These are phyloP conservation scores for Neogale vison DNA, from an alignment of 2,113 vertebrate genomes.

Conservation along the genomic window DNA sequence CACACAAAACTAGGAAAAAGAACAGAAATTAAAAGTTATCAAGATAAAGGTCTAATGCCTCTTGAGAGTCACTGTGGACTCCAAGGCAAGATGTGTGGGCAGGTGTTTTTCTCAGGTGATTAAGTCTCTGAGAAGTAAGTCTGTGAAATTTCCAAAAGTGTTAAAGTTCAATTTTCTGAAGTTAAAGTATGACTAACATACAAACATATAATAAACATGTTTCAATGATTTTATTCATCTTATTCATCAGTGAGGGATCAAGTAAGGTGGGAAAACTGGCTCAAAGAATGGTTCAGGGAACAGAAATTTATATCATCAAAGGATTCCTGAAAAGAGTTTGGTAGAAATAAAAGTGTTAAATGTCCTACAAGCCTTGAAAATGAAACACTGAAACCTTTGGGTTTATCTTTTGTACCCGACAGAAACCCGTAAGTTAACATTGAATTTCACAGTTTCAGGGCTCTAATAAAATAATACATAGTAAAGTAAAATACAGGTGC, in stretches of 20 bases:
- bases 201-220: neutral
- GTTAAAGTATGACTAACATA: neutral
- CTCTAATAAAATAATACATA: slow-evolving; percentile 63
- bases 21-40: neutral
- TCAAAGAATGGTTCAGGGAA: neutral
- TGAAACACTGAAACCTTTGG: neutral
- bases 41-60: neutral
- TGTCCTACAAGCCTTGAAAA: neutral
- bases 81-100: neutral
- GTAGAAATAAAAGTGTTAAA: neutral
- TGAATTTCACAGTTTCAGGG: slow-evolving; percentile 52
- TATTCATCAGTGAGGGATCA: neutral
- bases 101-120: neutral
- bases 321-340: neutral
- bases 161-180: neutral
- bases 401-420: neutral
- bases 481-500: slow-evolving; percentile 17
- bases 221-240: neutral
- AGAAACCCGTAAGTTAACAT: slow-evolving; percentile 3
- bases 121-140: neutral
- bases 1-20: neutral
- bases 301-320: neutral
- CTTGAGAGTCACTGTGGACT: neutral
- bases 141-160: neutral
- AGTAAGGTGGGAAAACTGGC: neutral